A percentile compares a stretch with the other conserved stretches of the same genome.
Evolutionary conservation across 2,797 vertebrate genomes (phyloP).

Genomic region (Eleutherodactylus coqui): DNA sequence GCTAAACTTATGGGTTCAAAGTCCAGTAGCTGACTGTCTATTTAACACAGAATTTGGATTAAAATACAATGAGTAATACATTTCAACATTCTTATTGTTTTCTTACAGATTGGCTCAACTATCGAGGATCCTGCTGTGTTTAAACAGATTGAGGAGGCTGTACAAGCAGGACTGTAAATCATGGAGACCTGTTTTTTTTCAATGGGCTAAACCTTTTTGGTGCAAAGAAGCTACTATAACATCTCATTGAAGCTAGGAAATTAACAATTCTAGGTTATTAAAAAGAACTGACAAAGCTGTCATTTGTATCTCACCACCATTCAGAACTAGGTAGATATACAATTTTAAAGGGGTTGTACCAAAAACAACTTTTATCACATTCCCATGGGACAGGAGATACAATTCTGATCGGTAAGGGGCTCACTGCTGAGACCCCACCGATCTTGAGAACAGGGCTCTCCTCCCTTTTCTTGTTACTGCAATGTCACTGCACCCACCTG

Average conservation of each 20-base stretch:
- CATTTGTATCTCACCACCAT: not conserved
- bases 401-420: too few species aligned
- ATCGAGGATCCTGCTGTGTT: conserved; percentile 93
- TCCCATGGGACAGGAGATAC: too few species aligned
- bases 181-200: not conserved
- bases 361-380: too few species aligned
- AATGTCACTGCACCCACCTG: too few species aligned
- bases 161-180: conserved; percentile 71
- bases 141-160: conserved; percentile 81
- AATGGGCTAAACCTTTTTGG: not conserved
- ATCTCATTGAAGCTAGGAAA: too few species aligned
- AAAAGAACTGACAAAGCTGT: not conserved
- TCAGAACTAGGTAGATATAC: not conserved
- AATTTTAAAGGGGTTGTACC: too few species aligned
- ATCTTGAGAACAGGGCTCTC: too few species aligned
- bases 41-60: too few species aligned
- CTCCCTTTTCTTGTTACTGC: too few species aligned
- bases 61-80: not conserved
- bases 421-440: too few species aligned
- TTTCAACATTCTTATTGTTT: conserved; percentile 6
- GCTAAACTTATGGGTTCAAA: too few species aligned
- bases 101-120: conserved; percentile 85
- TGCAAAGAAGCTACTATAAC: not conserved
- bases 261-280: not conserved
- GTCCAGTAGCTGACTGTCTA: too few species aligned